Percentiles rank a stretch among this genome's conserved stretches.
phyloP scores from a whole-genome alignment of 2,888 invertebrate genomes.

The Abscondita cerata region DNA sequence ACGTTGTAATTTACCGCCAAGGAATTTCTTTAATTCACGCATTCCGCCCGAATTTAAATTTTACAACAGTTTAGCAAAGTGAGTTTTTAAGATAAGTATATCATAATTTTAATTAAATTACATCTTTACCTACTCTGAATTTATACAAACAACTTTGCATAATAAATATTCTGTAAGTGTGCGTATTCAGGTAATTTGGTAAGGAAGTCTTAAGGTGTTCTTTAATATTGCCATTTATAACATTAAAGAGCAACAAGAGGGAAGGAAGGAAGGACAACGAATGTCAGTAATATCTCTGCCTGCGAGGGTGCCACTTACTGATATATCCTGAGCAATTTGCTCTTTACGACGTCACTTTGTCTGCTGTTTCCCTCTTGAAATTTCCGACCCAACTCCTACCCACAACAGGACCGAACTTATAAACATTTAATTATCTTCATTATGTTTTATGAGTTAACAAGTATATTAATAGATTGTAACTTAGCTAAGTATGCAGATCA shows the following conservation, averaged over 20 bases:
- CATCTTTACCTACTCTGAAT: neutral
- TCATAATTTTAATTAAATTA: conserved; percentile 3
- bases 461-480: conserved; percentile 9
- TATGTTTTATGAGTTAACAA: conserved; percentile 9
- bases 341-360: conserved; percentile 52
- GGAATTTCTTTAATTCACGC: too few relatives aligned
- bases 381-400: conserved; percentile 17
- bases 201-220: conserved; percentile 36
- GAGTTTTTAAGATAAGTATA: too few relatives aligned
- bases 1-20: too few relatives aligned
- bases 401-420: conserved; percentile 24
- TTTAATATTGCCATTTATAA: conserved; percentile 33
- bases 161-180: conserved; percentile 30
- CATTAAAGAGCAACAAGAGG: conserved; percentile 37
- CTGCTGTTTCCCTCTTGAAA: conserved; percentile 29
- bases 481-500: neutral
- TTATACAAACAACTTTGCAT: conserved; percentile 21
- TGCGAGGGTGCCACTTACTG: conserved; percentile 51
- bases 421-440: conserved; percentile 15
- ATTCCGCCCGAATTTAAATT: too few relatives aligned
- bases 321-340: conserved; percentile 56
- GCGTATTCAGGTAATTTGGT: conserved; percentile 31
- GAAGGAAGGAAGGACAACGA: conserved; percentile 42
- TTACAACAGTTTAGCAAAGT: too few relatives aligned
- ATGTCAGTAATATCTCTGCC: conserved; percentile 52